phyloP scores from a whole-genome alignment of 1,140 invertebrate genomes.

The Drosophila orena region DNA sequence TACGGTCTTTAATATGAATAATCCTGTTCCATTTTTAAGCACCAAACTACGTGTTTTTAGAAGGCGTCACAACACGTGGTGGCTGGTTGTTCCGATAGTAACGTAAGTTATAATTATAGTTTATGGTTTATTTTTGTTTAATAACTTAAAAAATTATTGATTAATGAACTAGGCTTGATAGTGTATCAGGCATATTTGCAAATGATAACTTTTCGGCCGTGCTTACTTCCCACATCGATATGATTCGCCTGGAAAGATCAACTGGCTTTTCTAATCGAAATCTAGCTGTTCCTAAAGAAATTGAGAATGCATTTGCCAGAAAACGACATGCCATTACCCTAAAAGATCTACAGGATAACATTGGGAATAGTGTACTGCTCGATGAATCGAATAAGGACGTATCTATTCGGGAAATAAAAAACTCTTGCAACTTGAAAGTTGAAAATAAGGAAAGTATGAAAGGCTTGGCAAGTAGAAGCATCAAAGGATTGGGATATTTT shows the following conservation, averaged over 20 bases:
- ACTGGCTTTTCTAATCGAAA: slow-evolving; percentile 19
- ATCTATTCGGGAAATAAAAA: background rate
- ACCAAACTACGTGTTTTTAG: slow-evolving; percentile 48
- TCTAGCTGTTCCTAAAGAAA: slow-evolving; percentile 21
- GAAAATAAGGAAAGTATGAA: background rate
- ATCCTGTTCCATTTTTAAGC: slow-evolving; percentile 39
- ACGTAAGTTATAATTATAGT: slow-evolving; percentile 12
- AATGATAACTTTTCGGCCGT: slow-evolving; percentile 47
- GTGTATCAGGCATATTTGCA: slow-evolving; percentile 50
- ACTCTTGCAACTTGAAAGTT: background rate
- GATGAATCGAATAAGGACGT: slow-evolving; percentile 3
- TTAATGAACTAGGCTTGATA: slow-evolving; percentile 44
- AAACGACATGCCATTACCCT: background rate
- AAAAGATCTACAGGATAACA: background rate
- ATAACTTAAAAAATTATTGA: background rate
- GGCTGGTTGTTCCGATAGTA: slow-evolving; percentile 47
- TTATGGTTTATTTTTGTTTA: too few relatives aligned
- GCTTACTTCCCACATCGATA: slow-evolving; percentile 36
- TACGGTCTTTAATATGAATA: slow-evolving; percentile 38
- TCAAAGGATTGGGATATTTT: slow-evolving; percentile 21
- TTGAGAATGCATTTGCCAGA: background rate
- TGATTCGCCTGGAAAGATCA: slow-evolving; percentile 26
- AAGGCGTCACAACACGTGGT: slow-evolving; percentile 56
- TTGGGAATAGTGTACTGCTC: slow-evolving; percentile 17
- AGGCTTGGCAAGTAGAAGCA: background rate